A percentile compares a stretch with the other conserved stretches of the same genome.
phyloP scores from a whole-genome alignment of 2,797 vertebrate species.

The Zalophus californianus region DNA sequence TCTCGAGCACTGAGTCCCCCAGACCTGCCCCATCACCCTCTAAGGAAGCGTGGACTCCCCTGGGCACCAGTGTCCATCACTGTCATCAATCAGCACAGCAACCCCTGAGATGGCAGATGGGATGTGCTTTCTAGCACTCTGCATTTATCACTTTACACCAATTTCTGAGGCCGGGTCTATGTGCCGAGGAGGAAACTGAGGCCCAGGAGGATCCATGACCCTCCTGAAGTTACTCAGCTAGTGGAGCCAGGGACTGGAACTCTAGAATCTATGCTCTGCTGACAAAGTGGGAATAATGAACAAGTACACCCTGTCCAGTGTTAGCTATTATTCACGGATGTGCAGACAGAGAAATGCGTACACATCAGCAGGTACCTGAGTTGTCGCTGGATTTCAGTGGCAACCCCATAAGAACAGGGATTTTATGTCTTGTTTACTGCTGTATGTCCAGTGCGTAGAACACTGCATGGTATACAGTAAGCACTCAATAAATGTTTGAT shows the following conservation, averaged over 20 bases:
- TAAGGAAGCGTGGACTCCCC: not conserved
- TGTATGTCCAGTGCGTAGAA: not conserved
- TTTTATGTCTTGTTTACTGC: not conserved
- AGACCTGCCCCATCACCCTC: not conserved
- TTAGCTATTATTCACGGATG: fast-evolving
- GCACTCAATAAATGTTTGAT: not conserved
- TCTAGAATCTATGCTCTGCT: not conserved
- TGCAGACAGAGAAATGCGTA: not conserved
- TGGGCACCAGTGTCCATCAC: not conserved
- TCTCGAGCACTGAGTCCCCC: not conserved
- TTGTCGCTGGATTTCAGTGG: not conserved
- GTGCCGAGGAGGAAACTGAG: not conserved
- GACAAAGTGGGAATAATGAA: not conserved
- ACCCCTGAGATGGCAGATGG: not conserved
- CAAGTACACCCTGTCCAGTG: fast-evolving
- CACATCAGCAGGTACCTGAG: fast-evolving
- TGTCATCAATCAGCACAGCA: fast-evolving
- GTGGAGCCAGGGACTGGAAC: not conserved
- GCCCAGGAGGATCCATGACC: not conserved
- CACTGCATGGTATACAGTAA: not conserved
- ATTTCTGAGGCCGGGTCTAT: not conserved
- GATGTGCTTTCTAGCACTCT: not conserved
- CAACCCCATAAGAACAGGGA: fast-evolving
- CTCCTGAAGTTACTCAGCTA: not conserved
- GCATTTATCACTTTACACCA: not conserved